Conservation (phyloP, 1,140 invertebrate genomes). For the Hylaeus volcanicus region DNA sequence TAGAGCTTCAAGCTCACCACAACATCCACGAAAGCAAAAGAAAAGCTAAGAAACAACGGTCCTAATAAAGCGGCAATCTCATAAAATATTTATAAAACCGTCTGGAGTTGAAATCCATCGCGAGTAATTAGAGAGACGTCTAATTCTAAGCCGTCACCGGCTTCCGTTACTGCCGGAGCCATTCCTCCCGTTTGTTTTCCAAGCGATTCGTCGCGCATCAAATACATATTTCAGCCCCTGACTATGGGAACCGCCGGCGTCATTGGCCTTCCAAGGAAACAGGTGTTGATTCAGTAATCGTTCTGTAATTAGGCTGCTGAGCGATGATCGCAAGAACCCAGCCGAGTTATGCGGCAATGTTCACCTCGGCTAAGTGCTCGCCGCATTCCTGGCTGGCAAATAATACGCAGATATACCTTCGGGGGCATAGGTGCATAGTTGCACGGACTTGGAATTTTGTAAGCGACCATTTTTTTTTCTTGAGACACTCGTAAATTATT, state of each 20-base stretch:
- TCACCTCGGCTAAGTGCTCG: constrained; percentile 60
- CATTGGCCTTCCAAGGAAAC: constrained; percentile 66
- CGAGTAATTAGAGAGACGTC: constrained; percentile 10
- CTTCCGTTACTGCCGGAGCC: constrained; percentile 1
- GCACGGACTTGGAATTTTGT: no score
- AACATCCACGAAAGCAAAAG: neutral
- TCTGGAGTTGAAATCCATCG: neutral
- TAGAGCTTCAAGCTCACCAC: no score
- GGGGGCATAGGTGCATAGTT: neutral
- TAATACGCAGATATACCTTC: neutral
- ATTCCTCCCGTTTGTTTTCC: neutral
- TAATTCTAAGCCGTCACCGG: constrained; percentile 6
- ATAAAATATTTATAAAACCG: constrained; percentile 28
- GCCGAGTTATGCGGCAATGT: constrained; percentile 62
- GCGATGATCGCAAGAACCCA: constrained; percentile 69
- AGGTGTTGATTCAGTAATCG: constrained; percentile 75
- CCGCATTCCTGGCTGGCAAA: constrained; percentile 69
- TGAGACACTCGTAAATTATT: no score
- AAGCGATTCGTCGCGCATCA: constrained; percentile 22
- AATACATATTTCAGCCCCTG: constrained; percentile 5
- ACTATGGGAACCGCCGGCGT: constrained; percentile 51
- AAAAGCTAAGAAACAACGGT: neutral
- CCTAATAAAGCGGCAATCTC: neutral
- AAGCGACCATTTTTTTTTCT: no score
- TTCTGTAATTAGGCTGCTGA: constrained; percentile 69